A percentile compares a stretch with the other conserved stretches of the same genome.
Evolutionary conservation across 2,113 vertebrate species (phyloP).

Genomic region (Centropus unirufus): DNA sequence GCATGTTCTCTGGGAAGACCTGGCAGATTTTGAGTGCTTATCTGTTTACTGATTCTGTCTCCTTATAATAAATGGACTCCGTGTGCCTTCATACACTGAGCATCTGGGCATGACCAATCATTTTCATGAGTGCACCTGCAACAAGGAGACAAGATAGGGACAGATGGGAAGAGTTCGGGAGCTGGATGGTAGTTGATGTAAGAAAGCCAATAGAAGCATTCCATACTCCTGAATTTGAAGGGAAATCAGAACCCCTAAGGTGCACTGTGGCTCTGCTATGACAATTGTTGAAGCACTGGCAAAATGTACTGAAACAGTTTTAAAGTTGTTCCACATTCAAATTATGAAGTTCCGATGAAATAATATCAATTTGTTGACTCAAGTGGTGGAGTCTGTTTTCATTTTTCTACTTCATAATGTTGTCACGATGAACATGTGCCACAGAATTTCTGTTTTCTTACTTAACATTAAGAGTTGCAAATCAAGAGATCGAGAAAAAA

Average conservation of each 20-base stretch:
- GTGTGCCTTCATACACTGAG: rapidly evolving
- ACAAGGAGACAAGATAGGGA: neutral
- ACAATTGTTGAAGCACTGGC: neutral
- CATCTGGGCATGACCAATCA: neutral
- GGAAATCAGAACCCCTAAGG: neutral
- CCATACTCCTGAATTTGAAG: neutral
- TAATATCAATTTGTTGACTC: neutral
- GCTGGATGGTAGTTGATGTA: neutral
- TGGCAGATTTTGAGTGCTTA: neutral
- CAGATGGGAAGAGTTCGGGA: neutral
- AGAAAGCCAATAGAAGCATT: neutral
- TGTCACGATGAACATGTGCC: neutral
- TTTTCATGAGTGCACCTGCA: neutral
- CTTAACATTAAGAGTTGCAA: neutral
- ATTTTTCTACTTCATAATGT: neutral
- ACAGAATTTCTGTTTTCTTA: neutral
- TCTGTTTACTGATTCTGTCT: neutral
- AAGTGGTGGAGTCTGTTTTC: neutral
- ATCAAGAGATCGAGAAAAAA: neutral
- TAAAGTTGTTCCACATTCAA: neutral
- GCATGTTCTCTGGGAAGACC: neutral
- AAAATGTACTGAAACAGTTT: neutral
- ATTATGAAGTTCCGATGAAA: neutral
- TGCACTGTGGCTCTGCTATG: neutral
- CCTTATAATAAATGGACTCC: neutral